phyloP scores from a whole-genome alignment of 2,888 invertebrate species.

The Ptychoptera albimana region DNA sequence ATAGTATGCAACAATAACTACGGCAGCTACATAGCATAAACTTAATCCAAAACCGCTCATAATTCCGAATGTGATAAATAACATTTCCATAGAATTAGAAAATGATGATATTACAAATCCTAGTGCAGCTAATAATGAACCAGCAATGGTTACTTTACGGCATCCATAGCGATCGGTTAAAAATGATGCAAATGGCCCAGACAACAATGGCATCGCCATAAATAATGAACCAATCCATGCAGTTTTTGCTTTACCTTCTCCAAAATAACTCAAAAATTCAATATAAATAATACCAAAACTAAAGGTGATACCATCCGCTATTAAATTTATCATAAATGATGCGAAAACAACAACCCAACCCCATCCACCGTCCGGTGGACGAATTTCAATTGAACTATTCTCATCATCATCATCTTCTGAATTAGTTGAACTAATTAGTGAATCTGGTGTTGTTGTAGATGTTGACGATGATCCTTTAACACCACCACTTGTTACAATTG shows the following conservation, averaged over 20 bases:
- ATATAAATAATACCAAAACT: constrained; percentile 83
- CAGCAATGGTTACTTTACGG: constrained; percentile 58
- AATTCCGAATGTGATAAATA: constrained; percentile 70
- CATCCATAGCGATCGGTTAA: constrained; percentile 73
- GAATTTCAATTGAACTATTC: constrained; percentile 48
- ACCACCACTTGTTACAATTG: neutral
- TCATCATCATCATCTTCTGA: constrained; percentile 40
- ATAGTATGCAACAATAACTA: constrained; percentile 80
- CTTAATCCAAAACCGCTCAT: constrained; percentile 73
- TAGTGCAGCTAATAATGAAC: constrained; percentile 54
- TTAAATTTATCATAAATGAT: constrained; percentile 75
- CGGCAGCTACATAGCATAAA: constrained; percentile 77
- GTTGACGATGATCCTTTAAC: constrained; percentile 22
- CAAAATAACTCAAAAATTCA: constrained; percentile 71
- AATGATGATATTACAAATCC: constrained; percentile 67
- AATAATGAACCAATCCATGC: constrained; percentile 84
- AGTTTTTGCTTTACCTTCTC: constrained; percentile 69
- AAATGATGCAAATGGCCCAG: constrained; percentile 72
- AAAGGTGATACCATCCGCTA: constrained; percentile 85
- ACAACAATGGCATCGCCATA: constrained; percentile 77
- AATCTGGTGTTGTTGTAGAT: constrained; percentile 32
- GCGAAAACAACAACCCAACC: constrained; percentile 87
- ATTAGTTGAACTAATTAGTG: constrained; percentile 23
- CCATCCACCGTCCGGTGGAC: constrained; percentile 79
- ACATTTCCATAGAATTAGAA: constrained; percentile 55